These are phyloP conservation scores for Micrasema minimum DNA, from an alignment of 1,140 invertebrate genomes.

Conservation along the genomic window DNA sequence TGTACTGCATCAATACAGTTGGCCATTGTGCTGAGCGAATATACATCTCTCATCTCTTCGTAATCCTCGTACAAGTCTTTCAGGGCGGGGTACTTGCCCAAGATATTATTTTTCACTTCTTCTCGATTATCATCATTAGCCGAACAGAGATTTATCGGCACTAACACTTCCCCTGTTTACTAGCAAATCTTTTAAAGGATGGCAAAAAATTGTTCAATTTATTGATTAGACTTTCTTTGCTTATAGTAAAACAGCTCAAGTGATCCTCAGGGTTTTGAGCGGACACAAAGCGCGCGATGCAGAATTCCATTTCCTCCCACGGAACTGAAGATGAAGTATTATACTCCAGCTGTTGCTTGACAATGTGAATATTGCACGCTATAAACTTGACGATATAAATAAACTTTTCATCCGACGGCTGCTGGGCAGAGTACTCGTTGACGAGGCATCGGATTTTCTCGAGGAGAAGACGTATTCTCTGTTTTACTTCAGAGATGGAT, in stretches of 20 bases:
- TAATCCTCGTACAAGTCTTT: not conserved
- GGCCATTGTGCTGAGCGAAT: not conserved
- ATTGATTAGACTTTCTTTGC: not conserved
- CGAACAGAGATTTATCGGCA: not conserved
- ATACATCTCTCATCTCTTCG: not conserved
- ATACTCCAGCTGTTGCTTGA: not conserved
- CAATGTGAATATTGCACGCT: not conserved
- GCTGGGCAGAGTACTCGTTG: not conserved
- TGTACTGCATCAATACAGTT: not conserved
- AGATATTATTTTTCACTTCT: not conserved
- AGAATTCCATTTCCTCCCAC: constrained; percentile 12
- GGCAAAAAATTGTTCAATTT: not conserved
- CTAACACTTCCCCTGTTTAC: not conserved
- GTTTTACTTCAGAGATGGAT: not conserved
- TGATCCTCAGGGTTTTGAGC: not conserved
- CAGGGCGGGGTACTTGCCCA: not conserved
- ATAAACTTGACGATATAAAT: constrained; percentile 1
- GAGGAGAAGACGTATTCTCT: not conserved
- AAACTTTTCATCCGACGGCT: not conserved
- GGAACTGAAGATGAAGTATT: not conserved
- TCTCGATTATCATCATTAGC: not conserved
- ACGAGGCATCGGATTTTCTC: not conserved
- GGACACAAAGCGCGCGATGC: constrained; percentile 2
- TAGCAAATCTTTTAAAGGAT: not conserved
- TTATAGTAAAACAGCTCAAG: not conserved